phyloP scores from a whole-genome alignment of 2,797 vertebrate species.

The Falco rusticolus region DNA sequence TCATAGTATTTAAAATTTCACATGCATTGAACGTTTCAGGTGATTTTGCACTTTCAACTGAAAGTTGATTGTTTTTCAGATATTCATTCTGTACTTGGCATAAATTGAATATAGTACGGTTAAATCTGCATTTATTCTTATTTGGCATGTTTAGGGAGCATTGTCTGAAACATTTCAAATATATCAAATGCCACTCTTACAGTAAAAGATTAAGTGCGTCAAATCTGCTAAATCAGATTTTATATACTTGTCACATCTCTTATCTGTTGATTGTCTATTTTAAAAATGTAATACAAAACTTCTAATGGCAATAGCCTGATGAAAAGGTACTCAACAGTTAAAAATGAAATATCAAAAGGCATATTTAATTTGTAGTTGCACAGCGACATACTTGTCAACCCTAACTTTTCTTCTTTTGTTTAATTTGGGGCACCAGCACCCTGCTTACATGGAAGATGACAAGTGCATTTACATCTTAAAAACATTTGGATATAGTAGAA shows the following conservation, averaged over 20 bases:
- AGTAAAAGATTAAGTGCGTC: background rate
- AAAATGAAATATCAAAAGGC: slow-evolving; percentile 61
- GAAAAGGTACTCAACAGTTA: slow-evolving; percentile 53
- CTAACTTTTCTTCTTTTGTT: slow-evolving; percentile 60
- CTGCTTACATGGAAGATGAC: slow-evolving; percentile 63
- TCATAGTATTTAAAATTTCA: background rate
- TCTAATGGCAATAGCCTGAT: slow-evolving; percentile 39
- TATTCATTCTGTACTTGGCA: background rate
- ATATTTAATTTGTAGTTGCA: slow-evolving; percentile 59
- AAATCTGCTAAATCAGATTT: slow-evolving; percentile 40
- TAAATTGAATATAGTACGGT: background rate
- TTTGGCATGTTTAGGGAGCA: background rate
- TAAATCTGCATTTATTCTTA: slow-evolving; percentile 1
- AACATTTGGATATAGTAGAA: slow-evolving; percentile 40
- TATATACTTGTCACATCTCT: slow-evolving; percentile 60
- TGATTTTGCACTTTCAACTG: background rate
- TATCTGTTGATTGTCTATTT: slow-evolving; percentile 42
- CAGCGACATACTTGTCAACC: slow-evolving; percentile 52
- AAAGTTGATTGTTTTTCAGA: slow-evolving; percentile 1
- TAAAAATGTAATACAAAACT: slow-evolving; percentile 31
- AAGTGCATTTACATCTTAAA: slow-evolving; percentile 67
- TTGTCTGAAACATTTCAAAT: slow-evolving; percentile 54
- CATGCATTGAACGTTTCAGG: background rate
- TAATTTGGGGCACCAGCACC: slow-evolving; percentile 47
- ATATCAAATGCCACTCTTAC: background rate